Base-by-base conservation (phyloP, 2,888 invertebrate genomes). In the Xanthia togata region DNA sequence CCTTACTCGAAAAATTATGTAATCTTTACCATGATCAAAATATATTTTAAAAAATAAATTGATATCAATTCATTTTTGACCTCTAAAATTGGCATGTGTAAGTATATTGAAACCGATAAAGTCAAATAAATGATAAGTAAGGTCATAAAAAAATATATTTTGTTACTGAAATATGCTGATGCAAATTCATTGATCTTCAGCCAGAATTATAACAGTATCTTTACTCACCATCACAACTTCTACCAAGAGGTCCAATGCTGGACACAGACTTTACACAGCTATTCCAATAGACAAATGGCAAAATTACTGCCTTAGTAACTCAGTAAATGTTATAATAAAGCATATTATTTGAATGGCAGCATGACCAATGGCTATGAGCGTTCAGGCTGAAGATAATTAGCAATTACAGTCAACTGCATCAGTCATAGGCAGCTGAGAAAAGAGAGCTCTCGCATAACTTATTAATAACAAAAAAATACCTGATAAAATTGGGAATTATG, bases 401-500 rank as follows among this genome's bases (percentile, higher is more conserved):
- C 17, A 47, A 47, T 23, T 57, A 57, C 26, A 73, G 12, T 11
- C n/a, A 31, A 53, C 31, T n/a, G 44, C 0, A 73, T 53, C 23
- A 50, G 55, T 44, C n/a, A 35, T 31, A 47, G 23, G n/a, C 5
- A 41, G 9, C 17, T 41, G 20, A 50, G 31, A 35, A 26, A 57
- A 26, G 38, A 2, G 1, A 76, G n/a, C 12, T 41, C 12, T 35
- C 0, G 0, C 1, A 26, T 17, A 14, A 14, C 12, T 20, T 50
- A 44, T 44, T 44, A 68, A 26, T 9, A 35, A 55, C 4, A 70
- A 23, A 20, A 69, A 62, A n/a, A 50, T 91, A 96, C 96, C 93
- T 98, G 97, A 89, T 97, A 97, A 94, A 98, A 99, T 75, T 97
- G 97, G 41, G 97, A 97, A 91, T 99, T 99, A 89, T 99, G 99